Conservation (phyloP, 2,888 invertebrate genomes). For the Cantharis rustica region DNA sequence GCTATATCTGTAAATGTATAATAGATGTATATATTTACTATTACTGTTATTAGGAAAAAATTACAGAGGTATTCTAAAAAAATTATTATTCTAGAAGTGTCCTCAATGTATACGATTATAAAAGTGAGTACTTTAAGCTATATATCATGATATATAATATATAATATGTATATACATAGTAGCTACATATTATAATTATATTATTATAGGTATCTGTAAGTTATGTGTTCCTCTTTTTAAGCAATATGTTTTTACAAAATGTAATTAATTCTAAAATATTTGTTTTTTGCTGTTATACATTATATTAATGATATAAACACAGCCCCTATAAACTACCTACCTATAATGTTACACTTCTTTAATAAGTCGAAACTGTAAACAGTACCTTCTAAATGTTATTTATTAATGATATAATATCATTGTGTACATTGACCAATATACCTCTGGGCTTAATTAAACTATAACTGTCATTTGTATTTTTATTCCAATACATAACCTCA, state of each 20-base stretch:
- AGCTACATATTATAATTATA: neutral
- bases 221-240: slow-evolving; percentile 27
- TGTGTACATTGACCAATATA: slow-evolving; percentile 56
- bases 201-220: slow-evolving; percentile 19
- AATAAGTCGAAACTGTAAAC: slow-evolving; percentile 25
- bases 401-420: slow-evolving; percentile 55
- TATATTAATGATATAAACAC: slow-evolving; percentile 25
- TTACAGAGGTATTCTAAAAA: slow-evolving; percentile 33
- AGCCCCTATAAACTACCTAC: slow-evolving; percentile 12
- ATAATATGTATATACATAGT: neutral
- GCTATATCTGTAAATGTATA: slow-evolving; percentile 53
- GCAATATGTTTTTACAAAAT: slow-evolving; percentile 11
- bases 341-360: slow-evolving; percentile 22
- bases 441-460: slow-evolving; percentile 56
- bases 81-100: slow-evolving; percentile 34
- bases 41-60: slow-evolving; percentile 32
- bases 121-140: slow-evolving; percentile 27
- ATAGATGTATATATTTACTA: slow-evolving; percentile 53
- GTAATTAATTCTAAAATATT: slow-evolving; percentile 10
- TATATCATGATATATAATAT: slow-evolving; percentile 17
- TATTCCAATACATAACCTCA: slow-evolving; percentile 2
- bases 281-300: slow-evolving; percentile 26
- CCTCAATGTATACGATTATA: slow-evolving; percentile 53
- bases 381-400: slow-evolving; percentile 49
- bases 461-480: slow-evolving; percentile 50